phyloP scores from a whole-genome alignment of 2,113 vertebrate genomes.

The Bubalus kerabau region DNA sequence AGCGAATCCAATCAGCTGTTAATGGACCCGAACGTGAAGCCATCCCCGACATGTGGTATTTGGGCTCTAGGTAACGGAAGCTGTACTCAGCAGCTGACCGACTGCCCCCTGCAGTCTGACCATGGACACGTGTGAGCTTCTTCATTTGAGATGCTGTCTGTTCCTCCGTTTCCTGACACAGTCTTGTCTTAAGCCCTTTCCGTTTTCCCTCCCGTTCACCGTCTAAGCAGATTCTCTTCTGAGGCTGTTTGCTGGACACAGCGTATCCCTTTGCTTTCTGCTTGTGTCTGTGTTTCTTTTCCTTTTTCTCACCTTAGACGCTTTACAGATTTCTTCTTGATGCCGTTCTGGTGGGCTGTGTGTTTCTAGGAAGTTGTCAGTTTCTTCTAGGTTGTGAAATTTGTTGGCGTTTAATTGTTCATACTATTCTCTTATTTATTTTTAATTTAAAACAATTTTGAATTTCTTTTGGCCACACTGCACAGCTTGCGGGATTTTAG shows the following conservation, averaged over 20 bases:
- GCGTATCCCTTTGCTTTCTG: neutral
- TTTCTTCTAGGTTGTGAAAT: neutral
- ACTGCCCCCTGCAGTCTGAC: neutral
- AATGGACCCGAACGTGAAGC: neutral
- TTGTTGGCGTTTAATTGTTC: neutral
- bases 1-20: neutral
- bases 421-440: neutral
- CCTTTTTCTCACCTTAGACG: constrained; percentile 20
- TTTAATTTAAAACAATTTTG: neutral
- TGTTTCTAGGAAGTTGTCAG: neutral
- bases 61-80: neutral
- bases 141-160: neutral
- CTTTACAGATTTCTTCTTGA: neutral
- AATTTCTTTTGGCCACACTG: neutral
- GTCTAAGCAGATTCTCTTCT: constrained; percentile 41
- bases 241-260: neutral
- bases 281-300: neutral
- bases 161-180: neutral
- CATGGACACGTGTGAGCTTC: neutral
- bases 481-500: neutral
- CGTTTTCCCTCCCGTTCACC: neutral
- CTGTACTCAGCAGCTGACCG: neutral
- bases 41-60: neutral
- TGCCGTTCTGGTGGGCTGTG: neutral
- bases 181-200: neutral